Base-by-base conservation (phyloP, 1,140 invertebrate species). In the Drosophila navojoa region DNA sequence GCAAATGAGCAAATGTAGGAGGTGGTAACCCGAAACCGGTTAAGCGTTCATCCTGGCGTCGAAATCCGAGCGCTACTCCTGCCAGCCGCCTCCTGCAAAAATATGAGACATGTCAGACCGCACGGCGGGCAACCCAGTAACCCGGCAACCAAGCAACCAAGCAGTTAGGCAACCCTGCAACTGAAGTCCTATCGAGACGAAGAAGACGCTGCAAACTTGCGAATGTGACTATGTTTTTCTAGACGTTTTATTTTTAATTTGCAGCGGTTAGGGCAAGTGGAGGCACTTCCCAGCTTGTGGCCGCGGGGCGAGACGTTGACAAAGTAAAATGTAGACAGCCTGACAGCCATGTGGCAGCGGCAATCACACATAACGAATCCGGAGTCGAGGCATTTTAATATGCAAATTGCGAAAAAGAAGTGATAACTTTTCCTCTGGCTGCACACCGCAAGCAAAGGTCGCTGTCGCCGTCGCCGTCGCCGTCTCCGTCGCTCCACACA, bases 1-100 rank as follows among this genome's bases (percentile, higher is more conserved):
- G 84, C 84, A 87, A 87, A 87, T 87, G 82, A 87, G 82, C 84
- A 82, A 61, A 81, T 73, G 84, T 82, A 62, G 79, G 68, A 45
- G 78, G 71, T 38, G 13, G 35, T 54, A 79, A 72, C 71, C 71
- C 72, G 69, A 79, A 86, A 82, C 79, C 79, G 66, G 84, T 89
- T 87, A 87, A 87, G 73, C 77, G 77, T 77, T 80, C 76, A 52
- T 32, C 72, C 64, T 82, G 71, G 66, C 76, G 71, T 75, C 59
- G 55, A 79, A 75, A 75, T 68, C 67, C 69, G 61, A 81, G 75
- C 76, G 68, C 57, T 55, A 66, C 59, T 19, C 47, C 27, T 45
- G 29, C 40, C 54, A 67, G 64, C 64, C 27, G 16, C 42, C 52
- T 29, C 38, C 52, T 29, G 45, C 45, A 53, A 71, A 71, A 87